Evolutionary conservation across 2,888 invertebrate species (phyloP), one percentile per base, ranked within the genome.

Genomic region (Drosophila differens): DNA sequence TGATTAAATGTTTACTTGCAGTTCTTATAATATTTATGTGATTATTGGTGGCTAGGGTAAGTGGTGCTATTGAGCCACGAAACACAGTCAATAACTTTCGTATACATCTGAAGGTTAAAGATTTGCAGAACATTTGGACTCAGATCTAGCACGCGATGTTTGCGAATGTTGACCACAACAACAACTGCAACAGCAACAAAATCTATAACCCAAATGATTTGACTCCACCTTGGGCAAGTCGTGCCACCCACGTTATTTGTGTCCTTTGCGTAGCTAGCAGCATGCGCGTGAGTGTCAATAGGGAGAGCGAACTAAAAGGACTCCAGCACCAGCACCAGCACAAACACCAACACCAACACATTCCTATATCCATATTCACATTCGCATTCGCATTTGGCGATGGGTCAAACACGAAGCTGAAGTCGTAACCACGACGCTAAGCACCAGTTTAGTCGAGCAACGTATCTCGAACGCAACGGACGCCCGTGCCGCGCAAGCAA

Each of bases 381-480:
- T 49, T 44, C 58, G 52, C 49, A 81, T 68, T 66, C 61, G 59
- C 67, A 69, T 74, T 70, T 78, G 70, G 58, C 61, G 57, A 59
- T 62, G 53, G 39, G 61, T 54, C 70, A 55, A 16, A 39, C 66
- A 61, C 75, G 73, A 72, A 68, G 80, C 74, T 47, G 37, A 68
- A 62, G 61, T 76, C 76, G 79, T 51, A 49, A 25, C 25, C 53
- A 57, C 79, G 77, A 74, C 52, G 39, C 65, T 33, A 41, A 57
- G 49, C 65, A 74, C 55, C 63, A 33, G 53, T 76, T 92, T 85
- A 92, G 92, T 92, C 90, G 91, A 92, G 91, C 89, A 84, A 81
- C 88, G 90, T 81, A 87, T 85, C 91, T 91, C 91, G 82, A 91
- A 90, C 83, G 81, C 77, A 88, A 83, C 90, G 91, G 88, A 85